Conservation (phyloP, 2,113 vertebrate genomes). For the Protobothrops mucrosquamatus region DNA sequence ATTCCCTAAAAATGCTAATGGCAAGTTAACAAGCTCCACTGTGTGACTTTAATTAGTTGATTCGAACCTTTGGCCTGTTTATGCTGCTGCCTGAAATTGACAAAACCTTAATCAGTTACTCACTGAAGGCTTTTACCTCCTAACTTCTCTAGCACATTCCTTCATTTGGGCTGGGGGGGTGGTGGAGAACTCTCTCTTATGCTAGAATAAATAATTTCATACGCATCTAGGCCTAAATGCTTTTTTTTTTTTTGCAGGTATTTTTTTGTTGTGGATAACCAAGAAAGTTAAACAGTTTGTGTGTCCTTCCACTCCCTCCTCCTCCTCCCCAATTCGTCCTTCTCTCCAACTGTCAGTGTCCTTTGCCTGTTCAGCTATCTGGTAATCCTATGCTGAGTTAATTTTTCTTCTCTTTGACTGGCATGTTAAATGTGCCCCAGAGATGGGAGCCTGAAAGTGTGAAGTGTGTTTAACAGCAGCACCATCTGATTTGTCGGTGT, state of each 20-base stretch:
- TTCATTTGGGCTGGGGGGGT: background rate
- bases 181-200: background rate
- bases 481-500: background rate
- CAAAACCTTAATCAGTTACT: background rate
- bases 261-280: background rate
- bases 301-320: too few relatives aligned
- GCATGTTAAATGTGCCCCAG: slow-evolving; percentile 20
- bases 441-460: background rate
- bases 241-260: background rate
- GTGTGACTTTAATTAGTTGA: background rate
- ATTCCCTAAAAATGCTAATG: background rate
- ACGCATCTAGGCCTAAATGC: background rate
- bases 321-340: background rate
- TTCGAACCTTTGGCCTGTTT: background rate
- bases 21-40: background rate
- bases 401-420: background rate
- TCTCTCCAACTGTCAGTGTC: background rate
- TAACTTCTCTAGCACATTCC: background rate
- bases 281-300: background rate
- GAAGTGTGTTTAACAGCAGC: slow-evolving; percentile 11
- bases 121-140: background rate
- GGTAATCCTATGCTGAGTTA: background rate
- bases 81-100: background rate
- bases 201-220: background rate
- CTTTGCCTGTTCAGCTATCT: background rate